phyloP scores from a whole-genome alignment of 2,113 vertebrate species.

The Alethe diademata region DNA sequence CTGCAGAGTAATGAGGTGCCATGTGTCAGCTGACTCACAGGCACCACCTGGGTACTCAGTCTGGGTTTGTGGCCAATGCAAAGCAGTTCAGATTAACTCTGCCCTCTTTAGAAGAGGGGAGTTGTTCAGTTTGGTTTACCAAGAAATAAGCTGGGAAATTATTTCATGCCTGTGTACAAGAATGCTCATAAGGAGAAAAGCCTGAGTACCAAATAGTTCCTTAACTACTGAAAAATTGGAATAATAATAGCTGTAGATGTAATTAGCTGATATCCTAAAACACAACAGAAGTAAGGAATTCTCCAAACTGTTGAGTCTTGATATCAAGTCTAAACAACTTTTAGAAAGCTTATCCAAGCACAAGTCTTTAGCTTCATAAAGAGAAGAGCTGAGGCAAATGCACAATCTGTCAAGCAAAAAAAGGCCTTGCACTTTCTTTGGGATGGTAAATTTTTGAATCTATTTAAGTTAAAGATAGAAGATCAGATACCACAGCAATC shows the following conservation, averaged over 20 bases:
- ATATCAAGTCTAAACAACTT: background rate
- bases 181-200: background rate
- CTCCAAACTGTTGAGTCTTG: background rate
- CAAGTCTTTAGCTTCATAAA: background rate
- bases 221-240: background rate
- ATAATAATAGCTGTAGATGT: background rate
- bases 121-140: background rate
- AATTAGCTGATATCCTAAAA: background rate
- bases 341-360: background rate
- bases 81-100: background rate
- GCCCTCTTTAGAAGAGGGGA: background rate
- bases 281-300: background rate
- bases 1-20: background rate
- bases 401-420: background rate
- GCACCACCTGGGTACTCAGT: background rate
- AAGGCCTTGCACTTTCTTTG: background rate
- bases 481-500: background rate
- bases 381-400: background rate
- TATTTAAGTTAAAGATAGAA: background rate
- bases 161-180: background rate
- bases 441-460: background rate
- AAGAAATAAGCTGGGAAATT: background rate
- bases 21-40: conserved; percentile 2
- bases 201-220: background rate
- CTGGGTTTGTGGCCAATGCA: background rate